Conservation (phyloP, 2,797 vertebrate genomes). For the Muraenolepis orangiensis region DNA sequence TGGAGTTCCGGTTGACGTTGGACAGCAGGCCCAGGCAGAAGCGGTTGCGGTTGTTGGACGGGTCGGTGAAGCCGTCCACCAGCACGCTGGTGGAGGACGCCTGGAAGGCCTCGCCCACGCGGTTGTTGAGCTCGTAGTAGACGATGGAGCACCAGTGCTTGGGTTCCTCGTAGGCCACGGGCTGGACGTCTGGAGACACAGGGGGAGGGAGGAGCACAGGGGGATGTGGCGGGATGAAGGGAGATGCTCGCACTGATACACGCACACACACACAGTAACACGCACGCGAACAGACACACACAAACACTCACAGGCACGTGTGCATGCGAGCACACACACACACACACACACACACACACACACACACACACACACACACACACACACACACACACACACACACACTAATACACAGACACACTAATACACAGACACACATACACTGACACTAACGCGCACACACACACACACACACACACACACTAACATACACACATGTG, state of each 20-base stretch:
- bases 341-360: neutral
- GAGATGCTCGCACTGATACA: neutral
- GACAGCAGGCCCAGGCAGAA: constrained; percentile 98
- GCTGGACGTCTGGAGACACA: constrained; percentile 86
- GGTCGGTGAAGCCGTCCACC: constrained; percentile 98
- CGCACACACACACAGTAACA: constrained; percentile 2
- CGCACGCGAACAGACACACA: constrained; percentile 1
- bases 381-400: constrained; percentile 4
- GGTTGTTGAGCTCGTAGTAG: constrained; percentile 99
- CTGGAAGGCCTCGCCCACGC: constrained; percentile 94
- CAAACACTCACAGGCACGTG: neutral
- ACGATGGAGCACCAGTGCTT: constrained; percentile 99
- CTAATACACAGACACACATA: neutral
- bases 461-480: neutral
- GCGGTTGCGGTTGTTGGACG: constrained; percentile 98
- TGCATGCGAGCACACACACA: constrained; percentile 16
- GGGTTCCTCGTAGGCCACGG: too few species aligned
- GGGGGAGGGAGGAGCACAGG: constrained; percentile 16
- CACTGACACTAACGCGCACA: constrained; percentile 27
- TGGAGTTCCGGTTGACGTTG: constrained; percentile 98
- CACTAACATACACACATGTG: too few species aligned
- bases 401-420: constrained; percentile 1
- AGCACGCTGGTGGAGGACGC: constrained; percentile 95
- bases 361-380: neutral
- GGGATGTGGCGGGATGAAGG: too few species aligned